Conservation (phyloP, 2,888 invertebrate species). For the Agriotes lineatus region DNA sequence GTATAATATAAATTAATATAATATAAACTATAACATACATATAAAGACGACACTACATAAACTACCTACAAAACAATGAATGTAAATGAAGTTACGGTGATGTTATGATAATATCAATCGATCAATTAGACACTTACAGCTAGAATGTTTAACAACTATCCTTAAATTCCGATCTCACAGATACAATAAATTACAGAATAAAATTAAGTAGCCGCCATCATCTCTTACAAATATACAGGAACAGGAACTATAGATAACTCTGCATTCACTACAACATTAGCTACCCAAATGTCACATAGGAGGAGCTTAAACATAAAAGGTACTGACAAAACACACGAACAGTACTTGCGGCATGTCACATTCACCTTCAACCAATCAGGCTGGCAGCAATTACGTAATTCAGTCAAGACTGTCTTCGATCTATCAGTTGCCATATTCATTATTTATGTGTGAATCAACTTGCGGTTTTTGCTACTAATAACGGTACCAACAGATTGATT, state of each 20-base stretch:
- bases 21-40: conserved; percentile 40
- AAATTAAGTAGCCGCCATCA: conserved; percentile 43
- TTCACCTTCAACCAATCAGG: too few species aligned
- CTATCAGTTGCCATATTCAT: too few species aligned
- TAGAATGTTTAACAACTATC: conserved; percentile 40
- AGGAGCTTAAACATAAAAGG: neutral
- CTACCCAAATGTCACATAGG: conserved; percentile 1
- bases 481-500: too few species aligned
- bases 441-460: too few species aligned
- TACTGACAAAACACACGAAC: neutral
- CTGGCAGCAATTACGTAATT: too few species aligned
- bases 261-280: conserved; percentile 4
- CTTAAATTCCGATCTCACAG: conserved; percentile 19
- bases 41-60: conserved; percentile 27
- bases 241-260: conserved; percentile 35
- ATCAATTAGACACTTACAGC: conserved; percentile 30
- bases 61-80: conserved; percentile 37
- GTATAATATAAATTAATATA: conserved; percentile 36
- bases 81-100: conserved; percentile 45
- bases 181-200: conserved; percentile 27
- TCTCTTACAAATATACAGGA: conserved; percentile 30
- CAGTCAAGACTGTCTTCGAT: too few species aligned
- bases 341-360: too few species aligned
- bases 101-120: conserved; percentile 47
- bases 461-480: too few species aligned